Evolutionary conservation across 2,888 invertebrate species (phyloP).

Genomic region (Pandemis cinnamomeana): DNA sequence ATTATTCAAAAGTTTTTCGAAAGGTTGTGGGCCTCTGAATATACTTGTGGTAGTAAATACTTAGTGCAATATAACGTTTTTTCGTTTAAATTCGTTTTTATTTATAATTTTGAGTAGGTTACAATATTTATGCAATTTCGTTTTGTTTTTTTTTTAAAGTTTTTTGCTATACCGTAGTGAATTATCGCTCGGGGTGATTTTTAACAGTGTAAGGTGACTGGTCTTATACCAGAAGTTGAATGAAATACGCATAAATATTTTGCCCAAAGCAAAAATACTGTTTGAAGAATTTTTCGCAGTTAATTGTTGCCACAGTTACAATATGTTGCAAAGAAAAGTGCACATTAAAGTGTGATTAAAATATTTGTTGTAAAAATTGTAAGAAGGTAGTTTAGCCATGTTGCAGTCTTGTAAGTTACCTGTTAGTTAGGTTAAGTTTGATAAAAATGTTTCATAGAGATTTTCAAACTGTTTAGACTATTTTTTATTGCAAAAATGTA

Average conservation of each 20-base stretch:
- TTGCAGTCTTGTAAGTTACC: conserved; percentile 20
- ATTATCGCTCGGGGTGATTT: too few species aligned
- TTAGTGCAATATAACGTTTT: too few species aligned
- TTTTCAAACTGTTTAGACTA: background rate
- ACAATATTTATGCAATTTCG: too few species aligned
- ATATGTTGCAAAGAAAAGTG: conserved; percentile 20
- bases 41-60: too few species aligned
- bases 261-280: background rate
- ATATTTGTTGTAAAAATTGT: conserved; percentile 11
- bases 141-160: too few species aligned
- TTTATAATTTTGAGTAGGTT: too few species aligned
- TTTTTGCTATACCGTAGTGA: too few species aligned
- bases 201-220: too few species aligned
- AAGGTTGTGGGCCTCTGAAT: too few species aligned
- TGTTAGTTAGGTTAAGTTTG: conserved; percentile 15
- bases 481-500: background rate
- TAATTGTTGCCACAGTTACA: conserved; percentile 5
- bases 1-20: too few species aligned
- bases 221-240: background rate
- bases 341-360: conserved; percentile 7
- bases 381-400: conserved; percentile 25
- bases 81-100: too few species aligned
- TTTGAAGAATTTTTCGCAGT: background rate
- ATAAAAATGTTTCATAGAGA: conserved; percentile 8
- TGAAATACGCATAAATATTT: background rate